Base-by-base conservation (phyloP, 2,113 vertebrate species). In the Jacana jacana region DNA sequence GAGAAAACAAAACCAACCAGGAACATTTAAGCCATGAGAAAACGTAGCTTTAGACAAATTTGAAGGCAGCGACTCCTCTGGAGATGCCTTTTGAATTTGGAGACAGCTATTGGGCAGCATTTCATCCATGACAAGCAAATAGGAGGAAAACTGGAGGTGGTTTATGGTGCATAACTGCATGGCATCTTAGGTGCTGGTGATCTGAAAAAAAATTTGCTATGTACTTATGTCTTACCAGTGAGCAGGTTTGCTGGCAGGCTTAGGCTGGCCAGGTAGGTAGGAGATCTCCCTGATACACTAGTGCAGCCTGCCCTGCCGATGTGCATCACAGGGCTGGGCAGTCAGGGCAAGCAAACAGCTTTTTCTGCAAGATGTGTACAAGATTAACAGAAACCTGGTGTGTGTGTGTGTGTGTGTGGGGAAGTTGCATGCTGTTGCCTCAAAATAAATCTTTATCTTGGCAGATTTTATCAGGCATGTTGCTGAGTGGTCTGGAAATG, bases 101-200 rank as follows among this genome's bases (percentile, higher is more conserved):
- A 96, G 66, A 54, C 82, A 89, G 40, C 6, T 81, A 28, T 35
- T 46, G 27, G 82, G 44, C 57, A 73, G n/a, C 8, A n/a, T 39
- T 96, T 86, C 78, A 88, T 95, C 79, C 76, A 90, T 94, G 88
- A 93, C 37, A 92, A 92, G 71, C 14, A 79, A 88, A 90, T 0
- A 78, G 57, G 64, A 75, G 16, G n/a, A 89, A 93, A 91, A 64
- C 10, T 51, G 57, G 39, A 93, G 52, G 46, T 49, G 40, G 55
- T 87, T 97, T 76, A 86, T 54, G 48, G 69, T 68, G 49, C 5
- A 0, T 83, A 91, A 75, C 68, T 75, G 57, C 54, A 61, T 17
- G 75, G 81, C 52, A 49, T 78, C 80, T 81, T 40, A 94, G 91
- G 44, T 86, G 58, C 68, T 55, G 94, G 65, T 0, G 4, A 81